Percentiles rank a stretch among this genome's conserved stretches.
Evolutionary conservation across 2,113 vertebrate species (phyloP).

Genomic region (Etheostoma spectabile): DNA sequence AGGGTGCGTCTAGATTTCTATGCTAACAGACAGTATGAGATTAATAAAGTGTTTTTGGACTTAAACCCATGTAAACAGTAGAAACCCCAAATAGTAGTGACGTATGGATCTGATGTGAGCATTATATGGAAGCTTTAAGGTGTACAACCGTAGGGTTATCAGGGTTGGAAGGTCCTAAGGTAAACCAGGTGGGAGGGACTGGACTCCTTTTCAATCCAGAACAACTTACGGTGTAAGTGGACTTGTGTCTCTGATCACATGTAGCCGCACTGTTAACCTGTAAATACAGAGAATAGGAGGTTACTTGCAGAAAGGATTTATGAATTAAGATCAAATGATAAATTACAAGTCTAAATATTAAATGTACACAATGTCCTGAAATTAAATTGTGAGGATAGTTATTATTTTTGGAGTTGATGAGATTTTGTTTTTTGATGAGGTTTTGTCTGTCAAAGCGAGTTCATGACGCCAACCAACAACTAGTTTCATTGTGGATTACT

Average conservation of each 20-base stretch:
- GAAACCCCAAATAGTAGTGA: too few species aligned
- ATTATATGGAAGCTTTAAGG: too few species aligned
- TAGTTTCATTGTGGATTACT: too few species aligned
- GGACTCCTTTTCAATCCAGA: neutral
- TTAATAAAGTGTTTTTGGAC: too few species aligned
- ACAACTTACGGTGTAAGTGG: slow-evolving; percentile 69
- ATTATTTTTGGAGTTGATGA: too few species aligned
- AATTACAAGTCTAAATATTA: neutral
- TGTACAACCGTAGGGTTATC: neutral
- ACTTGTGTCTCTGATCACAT: slow-evolving; percentile 54
- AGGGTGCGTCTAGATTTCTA: too few species aligned
- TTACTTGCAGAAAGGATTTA: neutral
- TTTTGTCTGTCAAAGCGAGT: too few species aligned
- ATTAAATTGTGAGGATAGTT: neutral
- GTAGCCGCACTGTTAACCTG: slow-evolving; percentile 54
- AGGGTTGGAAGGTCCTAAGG: neutral
- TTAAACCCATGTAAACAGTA: too few species aligned
- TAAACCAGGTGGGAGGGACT: neutral
- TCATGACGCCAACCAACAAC: too few species aligned
- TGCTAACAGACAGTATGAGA: too few species aligned
- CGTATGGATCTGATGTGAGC: too few species aligned
- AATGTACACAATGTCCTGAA: neutral
- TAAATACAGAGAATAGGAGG: neutral
- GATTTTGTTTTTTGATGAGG: too few species aligned
- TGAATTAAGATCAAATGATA: neutral